Evolutionary conservation across 2,888 invertebrate species (phyloP), one percentile per base, ranked within the genome.

Genomic region (Campopleginae sp.): DNA sequence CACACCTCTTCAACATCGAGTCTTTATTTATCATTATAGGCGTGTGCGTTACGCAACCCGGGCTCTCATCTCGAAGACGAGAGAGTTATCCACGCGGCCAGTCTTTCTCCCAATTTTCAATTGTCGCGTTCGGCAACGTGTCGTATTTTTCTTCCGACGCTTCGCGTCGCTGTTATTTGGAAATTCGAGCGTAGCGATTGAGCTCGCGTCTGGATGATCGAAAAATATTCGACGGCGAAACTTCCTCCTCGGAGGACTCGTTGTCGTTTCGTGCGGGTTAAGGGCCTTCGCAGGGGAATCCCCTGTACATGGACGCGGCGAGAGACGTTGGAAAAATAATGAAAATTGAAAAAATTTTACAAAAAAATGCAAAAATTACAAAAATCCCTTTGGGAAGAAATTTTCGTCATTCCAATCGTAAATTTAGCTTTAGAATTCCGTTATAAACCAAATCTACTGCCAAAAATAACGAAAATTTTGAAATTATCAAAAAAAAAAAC

Each of bases 1-100:
- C 70, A 48, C 70, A 48, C 70, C 70, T 70, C 33, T 31, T 46
- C 70, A 70, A 46, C 70, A 61, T 80, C 74, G 68, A 68, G 48
- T 68, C 74, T 80, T 70, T 38, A 70, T 83, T 77, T 77, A 74
- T 75, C 44, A 76, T 81, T 23, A 68, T 42, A 68, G 0, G 27
- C 3, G 42, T 51, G 44, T 8, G 42, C 70, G 44, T 84, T 80
- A 80, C 71, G 65, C 42, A 71, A 80, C 38, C 31, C 33, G 19
- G 51, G 63, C 23, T 74, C 72, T 65, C 80, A 58, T 72, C 80
- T 80, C 65, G 72, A 23, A 33, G 46, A 19, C 23, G 44, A 42
- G 68, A 46, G 68, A 70, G 42, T 23, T 44, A 66, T 66, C 23
- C 66, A 44, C 19, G 42, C 46, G 65, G 14, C n/a, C 46, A 44